A percentile compares a stretch with the other conserved stretches of the same genome.
Evolutionary conservation across 2,797 vertebrate species (phyloP).

Genomic region (Heterohyrax brucei): DNA sequence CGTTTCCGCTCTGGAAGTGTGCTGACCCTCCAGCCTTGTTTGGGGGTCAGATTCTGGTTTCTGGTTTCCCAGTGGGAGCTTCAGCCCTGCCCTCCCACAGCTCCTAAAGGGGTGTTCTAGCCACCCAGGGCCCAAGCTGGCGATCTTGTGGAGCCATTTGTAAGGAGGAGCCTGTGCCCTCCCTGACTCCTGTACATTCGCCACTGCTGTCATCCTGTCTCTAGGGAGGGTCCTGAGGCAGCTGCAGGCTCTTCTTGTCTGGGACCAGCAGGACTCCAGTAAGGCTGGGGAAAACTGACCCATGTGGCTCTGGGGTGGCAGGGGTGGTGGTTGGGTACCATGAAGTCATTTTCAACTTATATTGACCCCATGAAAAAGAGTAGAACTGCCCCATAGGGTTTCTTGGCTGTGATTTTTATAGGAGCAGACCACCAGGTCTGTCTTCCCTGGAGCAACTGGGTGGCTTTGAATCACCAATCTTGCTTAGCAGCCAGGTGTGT

Average conservation of each 20-base stretch:
- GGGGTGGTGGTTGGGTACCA: no score
- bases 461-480: not conserved
- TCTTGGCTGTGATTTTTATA: no score
- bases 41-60: not conserved
- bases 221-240: not conserved
- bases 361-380: no score
- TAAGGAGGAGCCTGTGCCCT: not conserved
- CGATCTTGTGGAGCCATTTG: not conserved
- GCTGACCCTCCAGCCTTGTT: not conserved
- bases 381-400: no score
- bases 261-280: not conserved
- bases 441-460: no score
- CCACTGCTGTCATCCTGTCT: not conserved
- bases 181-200: not conserved
- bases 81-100: not conserved
- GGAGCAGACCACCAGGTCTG: no score
- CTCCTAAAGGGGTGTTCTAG: not conserved
- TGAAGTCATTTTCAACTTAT: no score
- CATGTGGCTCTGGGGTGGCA: not conserved
- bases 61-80: not conserved
- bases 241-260: not conserved
- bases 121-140: not conserved
- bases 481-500: not conserved
- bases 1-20: not conserved
- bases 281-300: not conserved